Percentiles rank a stretch among this genome's conserved stretches.
Conservation (phyloP, 2,797 vertebrate genomes). For the Brachyalestes nurse region DNA sequence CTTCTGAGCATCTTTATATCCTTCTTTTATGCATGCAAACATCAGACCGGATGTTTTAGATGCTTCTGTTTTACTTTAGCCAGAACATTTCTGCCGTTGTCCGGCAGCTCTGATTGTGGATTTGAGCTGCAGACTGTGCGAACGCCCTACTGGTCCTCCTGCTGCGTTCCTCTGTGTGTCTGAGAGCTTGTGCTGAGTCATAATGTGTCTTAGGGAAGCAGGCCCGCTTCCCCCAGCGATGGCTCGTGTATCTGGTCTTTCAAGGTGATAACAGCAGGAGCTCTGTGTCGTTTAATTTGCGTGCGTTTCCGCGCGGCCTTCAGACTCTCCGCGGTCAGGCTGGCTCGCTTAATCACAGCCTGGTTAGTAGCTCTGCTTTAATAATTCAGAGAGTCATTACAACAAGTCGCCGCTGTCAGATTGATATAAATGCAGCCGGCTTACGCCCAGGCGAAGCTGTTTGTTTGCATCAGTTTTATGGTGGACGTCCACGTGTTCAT, state of each 20-base stretch:
- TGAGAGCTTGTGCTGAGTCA: slow-evolving; percentile 1
- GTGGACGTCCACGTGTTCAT: background rate
- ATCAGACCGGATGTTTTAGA: no score
- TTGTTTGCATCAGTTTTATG: background rate
- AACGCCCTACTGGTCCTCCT: background rate
- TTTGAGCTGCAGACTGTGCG: background rate
- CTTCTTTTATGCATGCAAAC: no score
- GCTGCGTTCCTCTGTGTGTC: background rate
- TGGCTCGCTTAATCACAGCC: background rate
- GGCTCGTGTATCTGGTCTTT: background rate
- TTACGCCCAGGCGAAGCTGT: background rate
- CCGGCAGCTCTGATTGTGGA: background rate
- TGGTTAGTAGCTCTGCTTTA: background rate
- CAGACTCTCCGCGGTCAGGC: background rate
- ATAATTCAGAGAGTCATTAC: slow-evolving; percentile 13
- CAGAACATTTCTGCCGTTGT: no score
- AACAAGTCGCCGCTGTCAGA: background rate
- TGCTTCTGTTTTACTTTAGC: no score
- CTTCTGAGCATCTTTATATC: no score
- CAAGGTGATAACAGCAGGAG: slow-evolving; percentile 3
- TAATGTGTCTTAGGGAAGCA: slow-evolving; percentile 6
- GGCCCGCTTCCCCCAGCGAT: background rate
- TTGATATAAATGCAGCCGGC: background rate
- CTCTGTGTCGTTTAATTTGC: slow-evolving; percentile 1
- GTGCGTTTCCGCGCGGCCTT: background rate